Evolutionary conservation across 2,797 vertebrate genomes (phyloP), one percentile per base, ranked within the genome.

Genomic region (Diplodus sargus): DNA sequence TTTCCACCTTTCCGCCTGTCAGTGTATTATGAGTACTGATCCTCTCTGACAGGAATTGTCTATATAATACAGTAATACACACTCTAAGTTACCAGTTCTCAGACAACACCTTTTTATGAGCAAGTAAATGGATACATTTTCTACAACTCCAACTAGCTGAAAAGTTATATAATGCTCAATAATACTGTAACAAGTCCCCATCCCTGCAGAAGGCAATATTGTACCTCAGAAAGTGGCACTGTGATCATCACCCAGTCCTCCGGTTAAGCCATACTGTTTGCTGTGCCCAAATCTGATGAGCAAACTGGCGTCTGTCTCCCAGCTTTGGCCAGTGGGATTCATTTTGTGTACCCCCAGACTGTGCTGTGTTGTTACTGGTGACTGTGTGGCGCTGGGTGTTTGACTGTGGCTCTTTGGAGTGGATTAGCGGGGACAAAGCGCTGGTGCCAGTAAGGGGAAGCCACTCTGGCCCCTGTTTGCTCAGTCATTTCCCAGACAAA

Each of bases 401-500:
- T 90, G 91, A 89, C 91, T 90, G 81, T 87, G 85, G 83, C 86
- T 93, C 85, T 91, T 88, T 91, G 85, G 91, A 76, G 72, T 76
- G 91, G 94, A 95, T 95, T 96, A 95, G 78, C 60, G 7, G 28
- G 69, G 90, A 94, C 93, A 95, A 95, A 92, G 92, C 83, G 3
- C 83, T 92, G 94, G 92, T 95, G 94, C 94, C 92, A 94, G 91
- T 74, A 79, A 90, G 90, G 92, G 92, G 93, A 95, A 92, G 90
- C 91, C 79, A 85, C 78, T 89, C 83, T 87, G 90, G 86, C 80
- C 90, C 83, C 89, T 93, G 93, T 95, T 94, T 95, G 88, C 89
- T 92, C 87, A 92, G 90, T 90, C 83, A 86, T 91, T 94, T 93
- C 94, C 91, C 93, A 93, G 89, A 92, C 92, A 89, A 90, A 88